Conservation (phyloP, 2,113 vertebrate species). For the Austrofundulus limnaeus region DNA sequence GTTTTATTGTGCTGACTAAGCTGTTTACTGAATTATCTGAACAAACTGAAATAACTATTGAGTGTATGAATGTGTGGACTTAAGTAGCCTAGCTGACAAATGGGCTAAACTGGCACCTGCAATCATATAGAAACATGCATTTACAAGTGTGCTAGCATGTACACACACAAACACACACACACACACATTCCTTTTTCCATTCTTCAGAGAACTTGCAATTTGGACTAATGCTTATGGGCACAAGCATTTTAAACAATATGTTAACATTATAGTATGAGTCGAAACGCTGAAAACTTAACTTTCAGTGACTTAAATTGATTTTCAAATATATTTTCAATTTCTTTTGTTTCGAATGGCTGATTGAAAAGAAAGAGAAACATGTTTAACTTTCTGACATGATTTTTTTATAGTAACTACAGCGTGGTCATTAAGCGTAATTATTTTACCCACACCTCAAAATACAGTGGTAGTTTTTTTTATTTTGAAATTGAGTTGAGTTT, state of each 20-base stretch:
- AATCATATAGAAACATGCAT: background rate
- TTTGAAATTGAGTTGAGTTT: too few species aligned
- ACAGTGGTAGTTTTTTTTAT: too few species aligned
- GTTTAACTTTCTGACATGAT: too few species aligned
- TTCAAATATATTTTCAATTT: too few species aligned
- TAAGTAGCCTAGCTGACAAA: background rate
- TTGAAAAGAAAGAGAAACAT: too few species aligned
- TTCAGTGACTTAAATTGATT: too few species aligned
- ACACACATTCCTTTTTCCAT: background rate
- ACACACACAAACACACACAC: conserved; percentile 23
- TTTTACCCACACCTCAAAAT: too few species aligned
- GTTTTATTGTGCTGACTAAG: conserved; percentile 51
- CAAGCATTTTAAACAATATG: background rate
- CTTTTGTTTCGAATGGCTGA: too few species aligned
- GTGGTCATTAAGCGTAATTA: too few species aligned
- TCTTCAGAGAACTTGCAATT: background rate
- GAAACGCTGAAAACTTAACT: too few species aligned
- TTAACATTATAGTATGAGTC: too few species aligned
- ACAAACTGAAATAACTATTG: conserved; percentile 40
- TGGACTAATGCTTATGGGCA: background rate
- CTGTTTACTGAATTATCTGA: conserved; percentile 55
- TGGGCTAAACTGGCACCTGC: background rate
- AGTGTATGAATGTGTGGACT: conserved; percentile 20
- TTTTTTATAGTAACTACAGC: too few species aligned
- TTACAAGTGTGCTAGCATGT: conserved; percentile 20